These are phyloP conservation scores for Trichechus manatus DNA, from an alignment of 2,113 vertebrate species.

Conservation along the genomic window DNA sequence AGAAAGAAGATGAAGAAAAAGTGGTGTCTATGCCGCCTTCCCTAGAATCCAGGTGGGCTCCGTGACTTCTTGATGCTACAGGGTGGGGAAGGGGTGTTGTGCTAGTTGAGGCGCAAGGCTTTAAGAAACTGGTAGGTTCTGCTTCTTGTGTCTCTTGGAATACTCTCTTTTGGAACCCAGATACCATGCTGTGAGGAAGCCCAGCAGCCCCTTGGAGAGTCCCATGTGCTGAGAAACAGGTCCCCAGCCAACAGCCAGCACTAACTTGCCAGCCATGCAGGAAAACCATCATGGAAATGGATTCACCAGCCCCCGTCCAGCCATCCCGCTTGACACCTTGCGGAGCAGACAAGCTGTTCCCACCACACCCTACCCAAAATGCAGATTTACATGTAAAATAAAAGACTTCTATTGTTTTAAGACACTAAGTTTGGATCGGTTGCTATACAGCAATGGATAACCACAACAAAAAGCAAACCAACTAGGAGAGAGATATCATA, in stretches of 20 bases:
- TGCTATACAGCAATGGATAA: fast-evolving
- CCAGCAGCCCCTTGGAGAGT: neutral
- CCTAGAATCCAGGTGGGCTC: neutral
- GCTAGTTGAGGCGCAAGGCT: neutral
- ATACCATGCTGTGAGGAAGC: neutral
- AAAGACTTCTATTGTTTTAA: fast-evolving
- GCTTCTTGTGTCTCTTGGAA: neutral
- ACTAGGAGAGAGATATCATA: neutral
- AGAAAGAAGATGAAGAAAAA: too few relatives aligned
- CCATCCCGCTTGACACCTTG: fast-evolving
- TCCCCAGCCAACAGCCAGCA: neutral
- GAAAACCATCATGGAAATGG: neutral
- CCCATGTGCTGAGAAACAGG: neutral
- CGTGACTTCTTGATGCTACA: too few relatives aligned
- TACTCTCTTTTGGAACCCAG: neutral
- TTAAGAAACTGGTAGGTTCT: neutral
- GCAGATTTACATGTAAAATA: neutral
- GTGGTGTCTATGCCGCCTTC: fast-evolving
- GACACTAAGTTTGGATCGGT: fast-evolving
- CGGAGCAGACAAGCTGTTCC: neutral
- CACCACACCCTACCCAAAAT: too few relatives aligned
- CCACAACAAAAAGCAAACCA: neutral
- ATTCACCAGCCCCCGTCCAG: fast-evolving
- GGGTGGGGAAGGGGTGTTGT: fast-evolving
- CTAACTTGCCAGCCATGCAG: fast-evolving